Evolutionary conservation across 2,888 invertebrate genomes (phyloP).

Genomic region (Meliscaeva auricollis): DNA sequence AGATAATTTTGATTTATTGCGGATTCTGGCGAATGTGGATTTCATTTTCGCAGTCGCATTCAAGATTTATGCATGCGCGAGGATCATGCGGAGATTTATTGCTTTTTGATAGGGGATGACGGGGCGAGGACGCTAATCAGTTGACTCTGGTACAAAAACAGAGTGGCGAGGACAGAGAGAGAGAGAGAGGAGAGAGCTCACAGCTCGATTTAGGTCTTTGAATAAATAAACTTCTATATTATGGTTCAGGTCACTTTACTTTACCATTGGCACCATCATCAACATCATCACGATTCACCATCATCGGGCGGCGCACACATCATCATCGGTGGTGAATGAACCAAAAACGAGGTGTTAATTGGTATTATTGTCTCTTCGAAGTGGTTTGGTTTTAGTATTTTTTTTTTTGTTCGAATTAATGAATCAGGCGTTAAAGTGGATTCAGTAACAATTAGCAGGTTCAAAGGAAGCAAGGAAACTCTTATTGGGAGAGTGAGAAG

Average conservation of each 20-base stretch:
- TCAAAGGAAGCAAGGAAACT: too few species aligned
- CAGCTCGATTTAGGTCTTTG: conserved; percentile 1
- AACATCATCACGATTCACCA: neutral
- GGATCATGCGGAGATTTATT: conserved; percentile 69
- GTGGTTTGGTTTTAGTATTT: conserved; percentile 7
- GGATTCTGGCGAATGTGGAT: conserved; percentile 55
- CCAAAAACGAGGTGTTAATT: conserved; percentile 66
- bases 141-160: too few species aligned
- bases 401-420: neutral
- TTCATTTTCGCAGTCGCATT: conserved; percentile 51
- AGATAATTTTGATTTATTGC: conserved; percentile 75
- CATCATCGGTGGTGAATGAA: conserved; percentile 69
- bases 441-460: neutral
- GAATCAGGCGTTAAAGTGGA: conserved; percentile 2
- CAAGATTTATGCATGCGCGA: conserved; percentile 73
- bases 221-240: conserved; percentile 4
- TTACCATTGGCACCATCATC: neutral
- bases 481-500: too few species aligned
- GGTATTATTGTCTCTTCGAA: conserved; percentile 43
- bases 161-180: conserved; percentile 39
- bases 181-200: neutral
- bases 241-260: neutral
- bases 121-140: conserved; percentile 60
- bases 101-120: conserved; percentile 72
- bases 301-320: neutral